Conservation (phyloP, 2,113 vertebrate genomes). For the Ellobius talpinus region DNA sequence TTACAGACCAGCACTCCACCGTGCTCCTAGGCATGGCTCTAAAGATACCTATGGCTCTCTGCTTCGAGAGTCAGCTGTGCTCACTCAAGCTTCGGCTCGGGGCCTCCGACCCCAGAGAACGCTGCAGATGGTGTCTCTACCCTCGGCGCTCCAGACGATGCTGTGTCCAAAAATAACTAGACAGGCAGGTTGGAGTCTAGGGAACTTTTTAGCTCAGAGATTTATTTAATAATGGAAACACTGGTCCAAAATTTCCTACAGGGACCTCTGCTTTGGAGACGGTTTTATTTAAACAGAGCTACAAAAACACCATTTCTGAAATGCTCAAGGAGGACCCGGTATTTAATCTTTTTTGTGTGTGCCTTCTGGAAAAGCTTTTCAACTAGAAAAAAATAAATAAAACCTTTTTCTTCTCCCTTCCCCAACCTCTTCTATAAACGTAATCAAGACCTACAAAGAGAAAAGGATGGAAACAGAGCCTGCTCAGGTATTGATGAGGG, state of each 20-base stretch:
- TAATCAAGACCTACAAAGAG: slow-evolving; percentile 43
- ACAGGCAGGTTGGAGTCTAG: slow-evolving; percentile 64
- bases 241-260: slow-evolving; percentile 69
- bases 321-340: slow-evolving; percentile 54
- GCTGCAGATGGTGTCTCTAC: background rate
- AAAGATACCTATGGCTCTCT: background rate
- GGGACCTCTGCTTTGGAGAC: slow-evolving; percentile 71
- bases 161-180: slow-evolving; percentile 76
- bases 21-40: background rate
- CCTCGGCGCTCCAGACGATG: background rate
- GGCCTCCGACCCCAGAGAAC: background rate
- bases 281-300: slow-evolving; percentile 73
- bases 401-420: background rate
- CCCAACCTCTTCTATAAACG: background rate
- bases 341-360: slow-evolving; percentile 63
- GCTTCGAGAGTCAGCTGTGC: background rate
- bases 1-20: background rate
- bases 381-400: slow-evolving; percentile 42
- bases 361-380: slow-evolving; percentile 75
- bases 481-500: background rate
- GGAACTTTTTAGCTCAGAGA: slow-evolving; percentile 72
- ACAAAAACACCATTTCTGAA: slow-evolving; percentile 77
- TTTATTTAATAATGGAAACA: slow-evolving; percentile 76
- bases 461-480: background rate
- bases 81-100: background rate